Evolutionary conservation across 2,113 vertebrate species (phyloP).

Genomic region (Platycercus adscitus): DNA sequence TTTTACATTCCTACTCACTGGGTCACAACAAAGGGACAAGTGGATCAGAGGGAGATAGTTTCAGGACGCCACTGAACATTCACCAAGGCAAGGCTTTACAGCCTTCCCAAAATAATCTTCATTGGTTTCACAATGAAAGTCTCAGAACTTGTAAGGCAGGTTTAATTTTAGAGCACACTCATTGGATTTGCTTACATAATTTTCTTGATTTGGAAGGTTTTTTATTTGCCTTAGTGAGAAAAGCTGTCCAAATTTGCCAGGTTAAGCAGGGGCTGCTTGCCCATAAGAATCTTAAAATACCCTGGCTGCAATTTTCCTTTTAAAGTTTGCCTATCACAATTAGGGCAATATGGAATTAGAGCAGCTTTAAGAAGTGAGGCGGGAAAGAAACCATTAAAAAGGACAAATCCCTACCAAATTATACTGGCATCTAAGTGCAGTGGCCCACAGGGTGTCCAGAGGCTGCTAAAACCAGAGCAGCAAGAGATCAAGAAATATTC

Average conservation of each 20-base stretch:
- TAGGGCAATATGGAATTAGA: slow-evolving; percentile 60
- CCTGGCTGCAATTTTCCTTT: neutral
- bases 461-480: slow-evolving; percentile 38
- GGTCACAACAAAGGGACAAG: neutral
- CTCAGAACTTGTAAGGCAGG: neutral
- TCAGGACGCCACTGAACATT: neutral
- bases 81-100: neutral
- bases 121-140: neutral
- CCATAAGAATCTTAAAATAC: slow-evolving; percentile 39
- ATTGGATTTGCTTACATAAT: slow-evolving; percentile 66
- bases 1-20: neutral
- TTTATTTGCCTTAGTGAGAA: slow-evolving; percentile 39
- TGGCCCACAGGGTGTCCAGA: neutral
- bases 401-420: slow-evolving; percentile 44
- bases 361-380: slow-evolving; percentile 12
- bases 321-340: slow-evolving; percentile 39
- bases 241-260: slow-evolving; percentile 58
- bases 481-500: slow-evolving; percentile 10
- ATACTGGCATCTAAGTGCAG: neutral
- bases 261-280: slow-evolving; percentile 18
- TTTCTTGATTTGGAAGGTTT: slow-evolving; percentile 56
- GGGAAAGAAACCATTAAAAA: slow-evolving; percentile 50
- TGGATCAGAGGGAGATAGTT: neutral
- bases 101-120: neutral
- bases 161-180: slow-evolving; percentile 61